phyloP scores from a whole-genome alignment of 92 coral and sea anemone genomes.

The Heteractis magnifica region DNA sequence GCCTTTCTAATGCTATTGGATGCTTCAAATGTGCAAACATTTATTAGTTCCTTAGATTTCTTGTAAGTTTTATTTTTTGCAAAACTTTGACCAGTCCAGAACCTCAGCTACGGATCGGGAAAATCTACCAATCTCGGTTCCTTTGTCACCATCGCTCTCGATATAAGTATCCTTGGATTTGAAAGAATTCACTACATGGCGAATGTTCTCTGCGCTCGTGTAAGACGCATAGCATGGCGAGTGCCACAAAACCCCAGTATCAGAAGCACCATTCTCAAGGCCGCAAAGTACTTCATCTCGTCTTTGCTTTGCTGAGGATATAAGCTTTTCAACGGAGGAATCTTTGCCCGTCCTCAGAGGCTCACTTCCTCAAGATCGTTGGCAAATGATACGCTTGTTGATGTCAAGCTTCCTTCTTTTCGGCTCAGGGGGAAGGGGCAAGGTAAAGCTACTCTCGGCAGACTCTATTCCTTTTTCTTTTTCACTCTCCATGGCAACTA shows the following conservation, averaged over 20 bases:
- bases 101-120: not conserved
- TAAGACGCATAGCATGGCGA: slow-evolving; percentile 2
- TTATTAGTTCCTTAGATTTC: not conserved
- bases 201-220: slow-evolving; percentile 12
- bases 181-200: slow-evolving; percentile 9
- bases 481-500: slow-evolving; percentile 7
- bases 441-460: slow-evolving; percentile 8
- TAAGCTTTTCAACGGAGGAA: not conserved
- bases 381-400: not conserved
- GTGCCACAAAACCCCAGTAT: slow-evolving; percentile 4
- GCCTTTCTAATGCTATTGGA: slow-evolving; percentile 8
- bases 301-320: slow-evolving; percentile 2
- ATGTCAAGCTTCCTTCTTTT: slow-evolving; percentile 7
- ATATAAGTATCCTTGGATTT: not conserved
- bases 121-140: not conserved
- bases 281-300: slow-evolving; percentile 2
- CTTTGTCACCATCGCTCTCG: not conserved
- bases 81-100: slow-evolving; percentile 4
- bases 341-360: slow-evolving; percentile 9
- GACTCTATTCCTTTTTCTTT: not conserved
- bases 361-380: slow-evolving; percentile 6
- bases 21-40: slow-evolving; percentile 11
- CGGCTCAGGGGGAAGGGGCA: slow-evolving; percentile 13
- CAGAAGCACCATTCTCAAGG: not conserved
- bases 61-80: slow-evolving; percentile 3